Evolutionary conservation across 2,797 vertebrate genomes (phyloP).

Genomic region (Acrocephalus scirpaceus): DNA sequence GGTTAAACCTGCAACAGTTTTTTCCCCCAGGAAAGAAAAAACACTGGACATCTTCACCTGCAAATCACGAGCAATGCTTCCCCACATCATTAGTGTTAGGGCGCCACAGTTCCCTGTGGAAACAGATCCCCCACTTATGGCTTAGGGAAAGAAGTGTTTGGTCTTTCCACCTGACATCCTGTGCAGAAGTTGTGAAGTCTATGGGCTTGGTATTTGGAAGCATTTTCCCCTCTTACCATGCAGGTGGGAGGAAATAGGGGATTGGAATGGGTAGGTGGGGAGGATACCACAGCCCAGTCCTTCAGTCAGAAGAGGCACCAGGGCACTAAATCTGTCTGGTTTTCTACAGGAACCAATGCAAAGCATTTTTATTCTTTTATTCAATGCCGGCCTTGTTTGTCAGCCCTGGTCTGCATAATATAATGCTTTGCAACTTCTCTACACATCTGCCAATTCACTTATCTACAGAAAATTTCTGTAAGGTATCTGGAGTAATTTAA

Average conservation of each 20-base stretch:
- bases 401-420: background rate
- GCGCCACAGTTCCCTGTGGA: background rate
- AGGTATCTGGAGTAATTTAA: background rate
- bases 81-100: accelerated
- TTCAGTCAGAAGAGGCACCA: background rate
- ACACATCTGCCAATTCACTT: background rate
- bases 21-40: background rate
- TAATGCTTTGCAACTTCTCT: background rate
- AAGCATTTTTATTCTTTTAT: background rate
- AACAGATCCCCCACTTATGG: background rate
- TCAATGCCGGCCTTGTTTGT: background rate
- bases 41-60: background rate
- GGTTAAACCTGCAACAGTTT: background rate
- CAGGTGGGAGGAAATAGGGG: background rate
- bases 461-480: background rate
- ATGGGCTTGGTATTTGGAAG: background rate
- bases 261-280: background rate
- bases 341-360: background rate
- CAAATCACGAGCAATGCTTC: background rate
- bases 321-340: background rate
- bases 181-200: background rate
- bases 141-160: background rate
- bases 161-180: background rate
- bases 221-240: background rate
- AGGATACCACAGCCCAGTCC: background rate